Evolutionary conservation across 2,113 vertebrate genomes (phyloP).

Genomic region (Alces alces): DNA sequence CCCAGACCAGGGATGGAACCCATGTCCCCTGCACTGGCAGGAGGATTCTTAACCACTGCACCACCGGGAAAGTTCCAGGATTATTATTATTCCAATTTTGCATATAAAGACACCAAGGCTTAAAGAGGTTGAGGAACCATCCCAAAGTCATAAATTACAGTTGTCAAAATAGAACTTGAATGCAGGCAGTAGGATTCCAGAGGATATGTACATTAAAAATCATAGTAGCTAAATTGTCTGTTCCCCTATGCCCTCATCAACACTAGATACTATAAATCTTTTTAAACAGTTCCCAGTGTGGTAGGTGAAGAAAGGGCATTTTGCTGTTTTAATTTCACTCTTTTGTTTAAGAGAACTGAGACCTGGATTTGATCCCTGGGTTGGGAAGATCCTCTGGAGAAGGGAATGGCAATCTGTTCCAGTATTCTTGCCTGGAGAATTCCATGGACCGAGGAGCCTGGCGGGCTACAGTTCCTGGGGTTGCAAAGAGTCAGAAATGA

Average conservation of each 20-base stretch:
- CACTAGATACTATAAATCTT: background rate
- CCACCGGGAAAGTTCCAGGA: background rate
- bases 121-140: background rate
- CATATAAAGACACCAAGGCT: background rate
- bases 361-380: no score
- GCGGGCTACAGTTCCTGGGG: no score
- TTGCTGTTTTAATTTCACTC: slow-evolving; percentile 22
- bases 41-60: background rate
- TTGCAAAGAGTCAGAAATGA: no score
- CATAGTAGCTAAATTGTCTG: background rate
- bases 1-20: background rate
- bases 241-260: background rate
- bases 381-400: no score
- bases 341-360: background rate
- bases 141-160: background rate
- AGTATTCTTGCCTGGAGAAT: no score
- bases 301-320: background rate
- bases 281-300: background rate
- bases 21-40: background rate
- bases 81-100: background rate
- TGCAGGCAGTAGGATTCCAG: background rate
- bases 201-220: background rate
- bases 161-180: background rate
- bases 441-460: no score
- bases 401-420: no score